Conservation (phyloP, 1,140 invertebrate genomes). For the Drosophila lacteicornis region DNA sequence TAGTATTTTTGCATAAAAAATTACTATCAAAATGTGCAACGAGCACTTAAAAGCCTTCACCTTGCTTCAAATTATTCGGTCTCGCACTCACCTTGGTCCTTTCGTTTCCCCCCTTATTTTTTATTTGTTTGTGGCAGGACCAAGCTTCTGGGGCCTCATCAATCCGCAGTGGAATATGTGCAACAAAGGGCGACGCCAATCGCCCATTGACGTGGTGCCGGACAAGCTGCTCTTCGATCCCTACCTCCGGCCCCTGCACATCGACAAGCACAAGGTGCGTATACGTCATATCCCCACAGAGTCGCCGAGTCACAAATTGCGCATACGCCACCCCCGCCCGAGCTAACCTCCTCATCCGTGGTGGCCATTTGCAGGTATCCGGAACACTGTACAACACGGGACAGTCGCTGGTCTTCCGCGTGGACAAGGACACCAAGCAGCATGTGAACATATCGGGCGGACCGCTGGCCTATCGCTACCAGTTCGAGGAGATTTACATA, state of each 20-base stretch:
- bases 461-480: constrained; percentile 96
- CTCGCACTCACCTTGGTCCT: constrained; percentile 3
- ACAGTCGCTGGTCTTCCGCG: constrained; percentile 95
- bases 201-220: constrained; percentile 97
- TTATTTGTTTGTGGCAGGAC: constrained; percentile 89
- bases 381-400: constrained; percentile 95
- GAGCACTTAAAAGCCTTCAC: background rate
- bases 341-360: background rate
- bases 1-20: no score
- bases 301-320: background rate
- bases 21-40: no score
- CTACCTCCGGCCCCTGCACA: constrained; percentile 92
- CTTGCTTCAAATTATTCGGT: background rate
- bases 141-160: constrained; percentile 98
- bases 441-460: constrained; percentile 97
- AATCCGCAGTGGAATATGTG: constrained; percentile 99
- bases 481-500: constrained; percentile 97
- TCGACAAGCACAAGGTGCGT: constrained; percentile 95
- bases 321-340: background rate
- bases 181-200: constrained; percentile 96
- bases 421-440: constrained; percentile 93
- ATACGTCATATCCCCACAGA: background rate
- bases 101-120: constrained; percentile 42
- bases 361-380: constrained; percentile 88
- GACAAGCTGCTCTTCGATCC: constrained; percentile 97